These are phyloP conservation scores for Botia almorhae DNA, from an alignment of 2,797 vertebrate species.

Conservation along the genomic window DNA sequence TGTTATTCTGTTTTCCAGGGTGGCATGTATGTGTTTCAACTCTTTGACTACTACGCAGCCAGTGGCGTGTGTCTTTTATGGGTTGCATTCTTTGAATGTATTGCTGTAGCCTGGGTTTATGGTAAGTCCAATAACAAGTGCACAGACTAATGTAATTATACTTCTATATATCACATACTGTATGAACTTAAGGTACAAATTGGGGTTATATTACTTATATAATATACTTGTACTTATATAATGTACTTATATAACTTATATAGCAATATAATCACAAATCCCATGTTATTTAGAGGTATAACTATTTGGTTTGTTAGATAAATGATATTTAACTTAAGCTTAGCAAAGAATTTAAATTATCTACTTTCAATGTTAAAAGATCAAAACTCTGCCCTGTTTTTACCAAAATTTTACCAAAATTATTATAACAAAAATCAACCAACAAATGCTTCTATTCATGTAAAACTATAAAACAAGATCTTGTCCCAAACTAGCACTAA, in stretches of 20 bases:
- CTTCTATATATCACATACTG: not conserved
- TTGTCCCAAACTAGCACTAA: not conserved
- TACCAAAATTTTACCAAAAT: too few relatives aligned
- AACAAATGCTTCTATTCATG: not conserved
- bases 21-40: constrained; percentile 99
- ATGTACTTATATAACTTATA: too few relatives aligned
- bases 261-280: not conserved
- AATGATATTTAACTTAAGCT: not conserved
- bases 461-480: not conserved
- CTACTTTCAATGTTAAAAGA: not conserved
- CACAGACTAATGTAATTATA: not conserved
- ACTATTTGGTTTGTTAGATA: not conserved
- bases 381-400: not conserved
- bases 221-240: too few relatives aligned
- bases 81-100: constrained; percentile 99
- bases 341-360: not conserved
- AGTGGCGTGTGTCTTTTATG: constrained; percentile 99
- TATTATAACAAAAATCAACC: not conserved
- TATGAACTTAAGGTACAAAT: not conserved
- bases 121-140: constrained; percentile 80
- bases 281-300: not conserved
- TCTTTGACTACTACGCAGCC: constrained; percentile 99
- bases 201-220: not conserved
- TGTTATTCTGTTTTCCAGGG: constrained; percentile 77
- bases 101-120: constrained; percentile 99